Conservation (phyloP, 1,140 invertebrate genomes). For the Himalopsyche phryganea region DNA sequence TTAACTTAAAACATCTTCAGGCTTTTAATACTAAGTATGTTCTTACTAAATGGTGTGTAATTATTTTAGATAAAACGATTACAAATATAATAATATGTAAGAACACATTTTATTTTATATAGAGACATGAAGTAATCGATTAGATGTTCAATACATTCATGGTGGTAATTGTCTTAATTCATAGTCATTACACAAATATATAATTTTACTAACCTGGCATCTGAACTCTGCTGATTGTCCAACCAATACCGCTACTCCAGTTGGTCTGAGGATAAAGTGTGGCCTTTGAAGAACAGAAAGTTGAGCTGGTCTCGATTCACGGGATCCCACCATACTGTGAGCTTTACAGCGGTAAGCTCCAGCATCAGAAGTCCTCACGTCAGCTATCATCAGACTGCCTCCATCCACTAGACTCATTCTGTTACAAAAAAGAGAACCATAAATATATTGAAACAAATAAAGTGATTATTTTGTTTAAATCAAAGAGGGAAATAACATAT, state of each 20-base stretch:
- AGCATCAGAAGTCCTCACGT: slow-evolving; percentile 76
- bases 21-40: too few relatives aligned
- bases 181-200: too few relatives aligned
- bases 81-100: too few relatives aligned
- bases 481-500: too few relatives aligned
- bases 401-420: slow-evolving; percentile 59
- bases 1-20: too few relatives aligned
- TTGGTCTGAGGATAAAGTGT: slow-evolving; percentile 50
- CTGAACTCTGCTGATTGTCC: slow-evolving; percentile 52
- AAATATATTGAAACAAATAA: background rate
- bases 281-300: slow-evolving; percentile 66
- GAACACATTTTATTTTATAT: too few relatives aligned
- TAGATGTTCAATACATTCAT: too few relatives aligned
- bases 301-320: slow-evolving; percentile 69
- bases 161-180: too few relatives aligned
- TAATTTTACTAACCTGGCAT: slow-evolving; percentile 51
- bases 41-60: too few relatives aligned
- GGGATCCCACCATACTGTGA: slow-evolving; percentile 78
- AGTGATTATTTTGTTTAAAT: too few relatives aligned
- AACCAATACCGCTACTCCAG: slow-evolving; percentile 45
- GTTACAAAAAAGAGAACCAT: slow-evolving; percentile 1
- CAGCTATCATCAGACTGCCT: slow-evolving; percentile 80
- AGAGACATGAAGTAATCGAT: too few relatives aligned
- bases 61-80: too few relatives aligned
- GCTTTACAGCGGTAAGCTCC: slow-evolving; percentile 85